Percentiles rank a stretch among this genome's conserved stretches.
Evolutionary conservation across 2,888 invertebrate species (phyloP).

Genomic region (Hydriomena furcata): DNA sequence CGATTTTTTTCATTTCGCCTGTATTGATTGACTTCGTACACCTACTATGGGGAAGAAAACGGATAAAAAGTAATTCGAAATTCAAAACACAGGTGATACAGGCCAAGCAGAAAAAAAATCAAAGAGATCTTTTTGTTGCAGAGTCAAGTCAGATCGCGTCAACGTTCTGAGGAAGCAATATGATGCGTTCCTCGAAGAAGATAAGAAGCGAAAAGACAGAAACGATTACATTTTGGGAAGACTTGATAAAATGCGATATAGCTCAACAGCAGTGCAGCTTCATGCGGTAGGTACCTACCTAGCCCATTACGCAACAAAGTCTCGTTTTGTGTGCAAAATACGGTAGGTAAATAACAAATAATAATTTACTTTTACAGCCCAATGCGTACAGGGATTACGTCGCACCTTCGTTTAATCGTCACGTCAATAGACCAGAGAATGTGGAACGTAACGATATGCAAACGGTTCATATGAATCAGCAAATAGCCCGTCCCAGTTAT

Average conservation of each 20-base stretch:
- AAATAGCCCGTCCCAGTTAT: conserved; percentile 26
- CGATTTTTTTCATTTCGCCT: conserved; percentile 19
- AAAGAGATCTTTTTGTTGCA: conserved; percentile 39
- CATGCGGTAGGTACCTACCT: conserved; percentile 42
- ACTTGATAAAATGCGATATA: conserved; percentile 70
- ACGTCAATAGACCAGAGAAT: conserved; percentile 18
- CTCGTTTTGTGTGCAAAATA: no score
- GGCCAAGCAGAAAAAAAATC: neutral
- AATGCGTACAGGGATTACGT: conserved; percentile 19
- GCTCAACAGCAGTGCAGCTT: conserved; percentile 50
- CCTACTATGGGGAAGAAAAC: conserved; percentile 70
- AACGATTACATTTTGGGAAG: conserved; percentile 73
- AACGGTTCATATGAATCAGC: conserved; percentile 15
- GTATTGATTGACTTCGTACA: conserved; percentile 25
- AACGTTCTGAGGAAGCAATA: conserved; percentile 69
- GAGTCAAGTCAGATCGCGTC: conserved; percentile 66
- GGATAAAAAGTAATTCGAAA: conserved; percentile 61
- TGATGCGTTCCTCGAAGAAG: conserved; percentile 73
- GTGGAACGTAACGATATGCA: conserved; percentile 19
- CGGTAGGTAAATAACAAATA: neutral
- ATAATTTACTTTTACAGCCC: conserved; percentile 32
- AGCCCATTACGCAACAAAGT: neutral
- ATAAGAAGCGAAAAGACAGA: conserved; percentile 72
- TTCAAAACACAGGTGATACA: neutral
- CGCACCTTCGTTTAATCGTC: conserved; percentile 16